These are phyloP conservation scores for Zaprionus ornatus DNA, from an alignment of 1,140 invertebrate species.

Conservation along the genomic window DNA sequence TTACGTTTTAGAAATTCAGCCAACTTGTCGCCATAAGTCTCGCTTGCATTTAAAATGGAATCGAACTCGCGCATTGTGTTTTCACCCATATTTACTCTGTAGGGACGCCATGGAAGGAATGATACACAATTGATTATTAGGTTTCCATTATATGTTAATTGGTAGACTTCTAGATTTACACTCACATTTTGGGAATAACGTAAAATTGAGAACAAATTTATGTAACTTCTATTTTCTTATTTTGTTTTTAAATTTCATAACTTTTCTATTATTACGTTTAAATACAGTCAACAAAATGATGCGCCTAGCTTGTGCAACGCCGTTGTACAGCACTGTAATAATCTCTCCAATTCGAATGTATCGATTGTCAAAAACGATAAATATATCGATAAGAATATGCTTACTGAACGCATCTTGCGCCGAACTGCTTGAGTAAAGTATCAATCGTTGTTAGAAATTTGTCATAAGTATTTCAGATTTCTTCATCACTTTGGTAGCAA, in stretches of 20 bases:
- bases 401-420: neutral
- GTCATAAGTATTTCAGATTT: neutral
- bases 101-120: neutral
- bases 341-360: neutral
- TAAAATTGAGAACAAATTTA: neutral
- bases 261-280: neutral
- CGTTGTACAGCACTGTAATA: conserved; percentile 32
- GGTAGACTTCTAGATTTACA: neutral
- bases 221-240: neutral
- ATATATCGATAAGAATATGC: conserved; percentile 10
- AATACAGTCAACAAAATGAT: conserved; percentile 20
- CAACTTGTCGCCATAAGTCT: conserved; percentile 32
- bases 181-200: neutral
- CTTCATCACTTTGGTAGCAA: neutral
- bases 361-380: neutral
- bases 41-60: conserved; percentile 30
- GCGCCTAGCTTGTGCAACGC: conserved; percentile 1
- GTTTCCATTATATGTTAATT: neutral
- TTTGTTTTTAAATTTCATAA: neutral
- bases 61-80: conserved; percentile 33
- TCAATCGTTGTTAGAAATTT: neutral
- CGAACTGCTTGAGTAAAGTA: neutral
- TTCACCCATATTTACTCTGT: conserved; percentile 18
- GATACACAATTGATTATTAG: neutral
- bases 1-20: conserved; percentile 28